Conservation (phyloP, 1,140 invertebrate species). For the Brachionus paranguensis region DNA sequence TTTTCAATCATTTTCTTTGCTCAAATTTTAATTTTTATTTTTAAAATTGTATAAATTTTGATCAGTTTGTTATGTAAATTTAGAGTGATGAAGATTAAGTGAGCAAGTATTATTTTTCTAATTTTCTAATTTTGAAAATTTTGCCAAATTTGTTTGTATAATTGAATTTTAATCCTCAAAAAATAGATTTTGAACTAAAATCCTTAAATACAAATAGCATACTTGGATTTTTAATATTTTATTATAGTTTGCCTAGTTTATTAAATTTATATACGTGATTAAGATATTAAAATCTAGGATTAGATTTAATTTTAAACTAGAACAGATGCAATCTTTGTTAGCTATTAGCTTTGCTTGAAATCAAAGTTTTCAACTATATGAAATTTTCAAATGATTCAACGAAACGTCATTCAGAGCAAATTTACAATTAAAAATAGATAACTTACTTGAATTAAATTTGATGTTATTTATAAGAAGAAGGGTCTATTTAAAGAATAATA, state of each 20-base stretch:
- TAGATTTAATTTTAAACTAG: not conserved
- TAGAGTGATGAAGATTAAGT: not conserved
- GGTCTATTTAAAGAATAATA: too few species aligned
- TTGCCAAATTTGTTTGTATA: not conserved
- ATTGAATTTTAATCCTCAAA: not conserved
- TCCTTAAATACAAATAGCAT: not conserved
- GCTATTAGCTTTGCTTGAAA: not conserved
- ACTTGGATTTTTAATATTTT: not conserved
- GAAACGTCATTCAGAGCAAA: too few species aligned
- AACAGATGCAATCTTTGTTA: too few species aligned
- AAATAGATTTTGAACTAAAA: not conserved
- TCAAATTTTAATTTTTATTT: not conserved
- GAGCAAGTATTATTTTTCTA: not conserved
- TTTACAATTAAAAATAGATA: too few species aligned
- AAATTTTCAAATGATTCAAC: not conserved
- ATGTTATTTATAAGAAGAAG: too few species aligned
- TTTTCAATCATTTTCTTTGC: not conserved
- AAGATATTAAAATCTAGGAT: not conserved
- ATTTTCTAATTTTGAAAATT: not conserved
- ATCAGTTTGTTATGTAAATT: not conserved
- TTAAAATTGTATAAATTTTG: not conserved
- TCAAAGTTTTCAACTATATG: not conserved
- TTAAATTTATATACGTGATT: not conserved
- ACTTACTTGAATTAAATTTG: too few species aligned
- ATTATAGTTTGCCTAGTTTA: not conserved